A percentile compares a stretch with the other conserved stretches of the same genome.
Evolutionary conservation across 2,797 vertebrate species (phyloP).

Genomic region (Gadopsis bispinosus): DNA sequence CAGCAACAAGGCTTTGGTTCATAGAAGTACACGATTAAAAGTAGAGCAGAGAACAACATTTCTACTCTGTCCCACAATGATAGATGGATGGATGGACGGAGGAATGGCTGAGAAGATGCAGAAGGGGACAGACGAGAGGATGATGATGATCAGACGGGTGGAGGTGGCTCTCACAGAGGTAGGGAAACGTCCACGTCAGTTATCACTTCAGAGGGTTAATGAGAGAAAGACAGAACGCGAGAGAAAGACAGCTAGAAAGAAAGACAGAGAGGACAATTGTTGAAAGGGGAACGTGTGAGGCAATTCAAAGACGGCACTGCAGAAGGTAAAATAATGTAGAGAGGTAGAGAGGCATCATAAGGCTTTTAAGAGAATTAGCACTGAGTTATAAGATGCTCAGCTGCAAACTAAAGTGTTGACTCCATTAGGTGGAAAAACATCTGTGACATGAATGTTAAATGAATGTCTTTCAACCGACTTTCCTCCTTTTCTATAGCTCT

Average conservation of each 20-base stretch:
- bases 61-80: slow-evolving; percentile 30
- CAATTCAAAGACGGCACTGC: slow-evolving; percentile 11
- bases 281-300: slow-evolving; percentile 14
- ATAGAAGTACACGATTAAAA: slow-evolving; percentile 14
- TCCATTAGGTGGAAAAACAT: neutral
- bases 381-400: neutral
- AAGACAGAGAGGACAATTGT: slow-evolving; percentile 10
- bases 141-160: slow-evolving; percentile 30
- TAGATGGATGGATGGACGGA: neutral
- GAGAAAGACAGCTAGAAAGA: slow-evolving; percentile 25
- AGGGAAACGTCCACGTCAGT: slow-evolving; percentile 35
- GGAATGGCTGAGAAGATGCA: slow-evolving; percentile 31
- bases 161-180: slow-evolving; percentile 51
- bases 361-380: slow-evolving; percentile 26
- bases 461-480: neutral
- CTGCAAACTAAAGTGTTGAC: neutral
- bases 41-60: slow-evolving; percentile 10
- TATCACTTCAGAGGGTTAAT: slow-evolving; percentile 27
- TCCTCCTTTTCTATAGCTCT: neutral
- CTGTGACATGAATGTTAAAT: neutral
- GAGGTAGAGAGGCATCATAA: too few relatives aligned
- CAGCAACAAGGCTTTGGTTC: slow-evolving; percentile 74
- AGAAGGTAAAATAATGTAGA: too few relatives aligned
- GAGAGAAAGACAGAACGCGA: slow-evolving; percentile 24
- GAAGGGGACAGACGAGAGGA: neutral